Conservation (phyloP, 1,140 invertebrate genomes). For the Armadillidium nasatum region DNA sequence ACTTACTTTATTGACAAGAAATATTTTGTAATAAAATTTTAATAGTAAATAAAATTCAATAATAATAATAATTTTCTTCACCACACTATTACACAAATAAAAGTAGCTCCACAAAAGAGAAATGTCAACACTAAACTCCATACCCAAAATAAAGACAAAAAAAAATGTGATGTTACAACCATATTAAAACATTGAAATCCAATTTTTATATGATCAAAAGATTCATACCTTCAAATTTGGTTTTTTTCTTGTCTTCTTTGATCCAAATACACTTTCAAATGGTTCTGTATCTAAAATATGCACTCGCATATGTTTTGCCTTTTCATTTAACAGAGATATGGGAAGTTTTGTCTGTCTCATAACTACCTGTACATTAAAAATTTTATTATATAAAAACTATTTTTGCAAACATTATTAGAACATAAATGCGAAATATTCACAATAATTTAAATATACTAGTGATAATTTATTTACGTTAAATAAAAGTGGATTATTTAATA, state of each 20-base stretch:
- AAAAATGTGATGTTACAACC: too few species aligned
- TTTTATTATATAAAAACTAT: constrained; percentile 6
- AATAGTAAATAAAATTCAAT: too few species aligned
- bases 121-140: too few species aligned
- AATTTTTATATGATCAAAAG: too few species aligned
- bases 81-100: too few species aligned
- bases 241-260: constrained; percentile 84
- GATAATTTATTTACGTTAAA: neutral
- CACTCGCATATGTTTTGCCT: constrained; percentile 79
- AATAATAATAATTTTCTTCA: too few species aligned
- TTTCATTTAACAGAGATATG: constrained; percentile 89
- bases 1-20: too few species aligned
- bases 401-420: neutral
- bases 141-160: too few species aligned
- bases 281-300: constrained; percentile 94
- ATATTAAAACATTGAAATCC: too few species aligned
- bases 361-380: constrained; percentile 59
- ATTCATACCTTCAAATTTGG: constrained; percentile 70
- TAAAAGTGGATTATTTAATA: neutral
- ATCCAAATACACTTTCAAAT: constrained; percentile 91
- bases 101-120: too few species aligned
- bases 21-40: too few species aligned
- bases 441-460: neutral
- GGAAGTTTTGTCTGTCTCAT: constrained; percentile 95
- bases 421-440: neutral